phyloP scores from a whole-genome alignment of 2,113 vertebrate species.

The Heloderma charlesbogerti region DNA sequence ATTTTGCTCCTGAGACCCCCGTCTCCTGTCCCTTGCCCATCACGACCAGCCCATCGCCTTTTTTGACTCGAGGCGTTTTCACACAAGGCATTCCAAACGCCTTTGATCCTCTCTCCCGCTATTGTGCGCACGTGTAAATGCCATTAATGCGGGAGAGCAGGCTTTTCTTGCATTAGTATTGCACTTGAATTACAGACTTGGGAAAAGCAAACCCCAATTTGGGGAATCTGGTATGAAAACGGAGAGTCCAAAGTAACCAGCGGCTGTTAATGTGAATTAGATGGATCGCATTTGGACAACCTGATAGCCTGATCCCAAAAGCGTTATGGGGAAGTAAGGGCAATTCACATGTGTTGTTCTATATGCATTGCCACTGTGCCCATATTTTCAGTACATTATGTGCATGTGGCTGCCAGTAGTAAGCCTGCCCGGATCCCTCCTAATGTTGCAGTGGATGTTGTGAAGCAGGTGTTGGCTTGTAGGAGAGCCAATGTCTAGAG shows the following conservation, averaged over 20 bases:
- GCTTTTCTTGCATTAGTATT: not conserved
- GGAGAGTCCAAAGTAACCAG: not conserved
- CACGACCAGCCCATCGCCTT: too few species aligned
- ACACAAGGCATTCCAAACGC: not conserved
- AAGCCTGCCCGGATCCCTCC: too few species aligned
- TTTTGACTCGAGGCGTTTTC: not conserved
- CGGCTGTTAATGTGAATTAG: not conserved
- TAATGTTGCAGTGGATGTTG: not conserved
- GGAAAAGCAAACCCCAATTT: not conserved
- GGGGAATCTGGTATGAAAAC: not conserved
- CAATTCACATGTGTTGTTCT: not conserved
- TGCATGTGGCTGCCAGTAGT: not conserved
- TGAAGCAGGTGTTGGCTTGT: not conserved
- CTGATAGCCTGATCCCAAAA: not conserved
- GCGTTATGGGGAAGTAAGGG: not conserved
- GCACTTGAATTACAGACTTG: not conserved
- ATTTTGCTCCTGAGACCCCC: not conserved
- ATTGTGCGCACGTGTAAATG: not conserved
- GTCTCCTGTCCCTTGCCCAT: too few species aligned
- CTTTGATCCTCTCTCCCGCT: not conserved
- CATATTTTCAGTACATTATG: not conserved
- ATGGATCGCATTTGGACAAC: not conserved
- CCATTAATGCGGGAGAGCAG: not conserved
- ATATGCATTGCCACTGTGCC: not conserved
- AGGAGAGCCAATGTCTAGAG: not conserved